Conservation (phyloP, 2,797 vertebrate genomes). For the Eurystomus glaucurus region DNA sequence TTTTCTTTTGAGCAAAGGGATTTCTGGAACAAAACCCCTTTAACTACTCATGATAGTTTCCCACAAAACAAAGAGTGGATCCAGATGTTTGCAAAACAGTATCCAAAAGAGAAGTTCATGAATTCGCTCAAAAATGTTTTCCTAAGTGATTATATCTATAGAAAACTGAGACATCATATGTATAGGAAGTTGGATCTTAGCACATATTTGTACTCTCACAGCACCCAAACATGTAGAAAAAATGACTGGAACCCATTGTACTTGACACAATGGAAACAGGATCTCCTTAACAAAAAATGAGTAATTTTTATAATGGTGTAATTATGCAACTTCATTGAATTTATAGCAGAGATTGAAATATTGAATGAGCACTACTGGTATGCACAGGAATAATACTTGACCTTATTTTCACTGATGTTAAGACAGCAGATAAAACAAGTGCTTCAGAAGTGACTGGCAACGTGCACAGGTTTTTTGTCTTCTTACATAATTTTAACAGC, state of each 20-base stretch:
- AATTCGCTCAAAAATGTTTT: not conserved
- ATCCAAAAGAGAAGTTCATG: not conserved
- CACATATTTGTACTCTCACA: not conserved
- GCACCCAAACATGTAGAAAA: not conserved
- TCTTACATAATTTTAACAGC: not conserved
- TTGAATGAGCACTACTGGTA: not conserved
- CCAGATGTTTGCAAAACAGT: slow-evolving; percentile 13
- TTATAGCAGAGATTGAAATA: slow-evolving; percentile 5
- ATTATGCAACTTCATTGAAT: not conserved
- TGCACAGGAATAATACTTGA: not conserved
- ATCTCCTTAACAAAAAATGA: not conserved
- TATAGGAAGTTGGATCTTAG: not conserved
- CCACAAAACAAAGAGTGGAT: slow-evolving; percentile 25
- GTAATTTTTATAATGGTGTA: not conserved
- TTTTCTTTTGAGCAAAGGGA: not conserved
- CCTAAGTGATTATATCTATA: not conserved
- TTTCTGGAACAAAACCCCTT: not conserved
- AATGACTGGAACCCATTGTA: not conserved
- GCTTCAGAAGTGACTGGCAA: not conserved
- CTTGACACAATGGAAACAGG: not conserved
- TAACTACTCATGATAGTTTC: not conserved
- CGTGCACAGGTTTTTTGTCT: not conserved
- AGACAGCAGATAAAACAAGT: not conserved
- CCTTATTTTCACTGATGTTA: not conserved
- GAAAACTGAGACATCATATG: not conserved